Base-by-base conservation (phyloP, 2,113 vertebrate species). In the Ramphastos sulfuratus region DNA sequence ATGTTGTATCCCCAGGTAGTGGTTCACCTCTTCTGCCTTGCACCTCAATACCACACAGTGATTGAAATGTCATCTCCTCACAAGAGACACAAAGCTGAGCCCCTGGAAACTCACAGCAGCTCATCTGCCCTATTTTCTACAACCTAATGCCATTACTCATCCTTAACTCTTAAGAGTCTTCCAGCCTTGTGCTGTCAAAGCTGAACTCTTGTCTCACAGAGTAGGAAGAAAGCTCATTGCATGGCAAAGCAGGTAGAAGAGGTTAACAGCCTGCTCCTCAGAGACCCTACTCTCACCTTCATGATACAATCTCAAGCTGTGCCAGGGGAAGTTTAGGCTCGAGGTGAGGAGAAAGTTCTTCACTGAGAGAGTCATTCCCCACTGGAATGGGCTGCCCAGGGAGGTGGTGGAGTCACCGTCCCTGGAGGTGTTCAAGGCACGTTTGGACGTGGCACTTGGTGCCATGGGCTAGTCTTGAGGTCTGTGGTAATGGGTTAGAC, bases 101-200 rank as follows among this genome's bases (percentile, higher is more conserved):
- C 67, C 23, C 69, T 82, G 50, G 59, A 82, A 55, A 65, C 55
- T 54, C 65, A 33, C 33, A 69, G 66, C 70, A 75, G 33, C 58
- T 90, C 73, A 31, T n/a, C 61, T 70, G 39, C 60, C 60, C 78
- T 18, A 10, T 24, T 52, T 78, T 55, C 81, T 72, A 17, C 66
- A 75, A 21, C 65, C 72, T 13, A 74, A 37, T 10, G 2, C 37
- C 39, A 15, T 20, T n/a, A 3, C 37, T 66, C 31, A 23, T 9
- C 70, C 64, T 37, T 13, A 55, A 75, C 17, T 46, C 31, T 9
- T 44, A 25, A 55, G 37, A 23, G 31, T 16, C 39, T 15, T 55
- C 33, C 87, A 69, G 58, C 50, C 46, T 52, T 0, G 0, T 63
- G 35, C 39, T 85, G 7, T 0, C 18, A 15, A 52, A 3, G 20